Evolutionary conservation across 2,113 vertebrate species (phyloP).

Genomic region (Dryoscopus gambensis): DNA sequence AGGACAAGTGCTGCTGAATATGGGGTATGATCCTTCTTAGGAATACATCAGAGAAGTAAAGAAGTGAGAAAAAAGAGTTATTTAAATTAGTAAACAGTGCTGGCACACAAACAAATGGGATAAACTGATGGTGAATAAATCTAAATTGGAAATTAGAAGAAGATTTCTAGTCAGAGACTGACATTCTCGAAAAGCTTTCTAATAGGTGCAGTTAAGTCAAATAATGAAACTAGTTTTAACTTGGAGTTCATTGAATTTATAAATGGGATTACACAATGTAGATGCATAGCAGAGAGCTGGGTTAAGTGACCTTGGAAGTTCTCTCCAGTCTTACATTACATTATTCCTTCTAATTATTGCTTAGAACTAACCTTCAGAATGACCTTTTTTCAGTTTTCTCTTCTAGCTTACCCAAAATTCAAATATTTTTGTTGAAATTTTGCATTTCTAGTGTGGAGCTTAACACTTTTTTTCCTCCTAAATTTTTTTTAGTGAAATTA

Average conservation of each 20-base stretch:
- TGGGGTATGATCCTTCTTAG: not conserved
- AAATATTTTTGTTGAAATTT: constrained; percentile 6
- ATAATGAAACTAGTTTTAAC: constrained; percentile 32
- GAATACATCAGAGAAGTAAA: not conserved
- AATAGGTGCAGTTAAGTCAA: constrained; percentile 20
- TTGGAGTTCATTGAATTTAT: constrained; percentile 4
- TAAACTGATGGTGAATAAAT: not conserved
- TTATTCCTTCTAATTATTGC: constrained; percentile 25
- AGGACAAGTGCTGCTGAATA: not conserved
- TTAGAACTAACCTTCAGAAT: not conserved
- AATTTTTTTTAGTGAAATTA: not conserved
- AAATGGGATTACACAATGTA: constrained; percentile 6
- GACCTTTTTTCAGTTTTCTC: not conserved
- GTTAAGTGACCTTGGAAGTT: constrained; percentile 38
- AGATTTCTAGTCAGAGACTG: not conserved
- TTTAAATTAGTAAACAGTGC: not conserved
- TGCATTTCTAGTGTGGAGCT: not conserved
- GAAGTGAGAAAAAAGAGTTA: not conserved
- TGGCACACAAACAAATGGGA: not conserved
- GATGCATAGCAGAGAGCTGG: not conserved
- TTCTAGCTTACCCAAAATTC: not conserved
- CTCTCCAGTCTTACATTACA: not conserved
- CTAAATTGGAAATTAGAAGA: not conserved
- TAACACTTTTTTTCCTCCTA: not conserved
- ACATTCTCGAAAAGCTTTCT: not conserved